Evolutionary conservation across 2,888 invertebrate genomes (phyloP).

Genomic region (Agrochola lota): DNA sequence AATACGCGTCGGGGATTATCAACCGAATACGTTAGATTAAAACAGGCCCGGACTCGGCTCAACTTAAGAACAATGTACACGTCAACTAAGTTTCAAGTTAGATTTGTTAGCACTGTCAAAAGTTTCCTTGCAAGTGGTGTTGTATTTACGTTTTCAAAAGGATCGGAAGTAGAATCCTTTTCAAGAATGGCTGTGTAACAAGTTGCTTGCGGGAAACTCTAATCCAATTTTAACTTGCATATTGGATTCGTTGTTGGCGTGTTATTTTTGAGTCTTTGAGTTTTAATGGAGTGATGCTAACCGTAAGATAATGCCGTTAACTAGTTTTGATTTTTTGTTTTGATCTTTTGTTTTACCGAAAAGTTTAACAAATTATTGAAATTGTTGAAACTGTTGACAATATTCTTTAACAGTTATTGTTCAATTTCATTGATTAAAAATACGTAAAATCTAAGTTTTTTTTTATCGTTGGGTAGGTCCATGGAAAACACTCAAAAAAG

Average conservation of each 20-base stretch:
- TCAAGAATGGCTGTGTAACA: conserved; percentile 51
- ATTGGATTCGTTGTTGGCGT: conserved; percentile 37
- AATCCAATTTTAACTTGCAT: conserved; percentile 53
- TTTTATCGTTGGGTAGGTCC: not conserved
- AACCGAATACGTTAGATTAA: conserved; percentile 50
- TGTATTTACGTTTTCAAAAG: conserved; percentile 54
- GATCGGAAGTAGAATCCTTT: conserved; percentile 46
- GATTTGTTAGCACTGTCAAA: conserved; percentile 58
- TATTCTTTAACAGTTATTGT: not conserved
- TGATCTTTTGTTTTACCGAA: not conserved
- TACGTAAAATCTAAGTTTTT: not conserved
- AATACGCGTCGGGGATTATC: conserved; percentile 49
- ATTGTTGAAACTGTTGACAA: no score
- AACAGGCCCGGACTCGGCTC: conserved; percentile 52
- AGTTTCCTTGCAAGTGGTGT: conserved; percentile 55
- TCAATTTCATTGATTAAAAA: not conserved
- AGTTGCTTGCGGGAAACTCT: conserved; percentile 52
- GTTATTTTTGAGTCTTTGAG: conserved; percentile 44
- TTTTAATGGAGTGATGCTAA: conserved; percentile 23
- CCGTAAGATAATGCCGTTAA: not conserved
- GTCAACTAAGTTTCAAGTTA: conserved; percentile 55
- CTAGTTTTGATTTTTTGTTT: not conserved
- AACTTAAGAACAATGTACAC: conserved; percentile 44
- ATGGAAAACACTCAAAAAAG: not conserved
- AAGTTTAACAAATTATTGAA: not conserved